Base-by-base conservation (phyloP, 2,888 invertebrate species). In the Aproaerema taeniolella region DNA sequence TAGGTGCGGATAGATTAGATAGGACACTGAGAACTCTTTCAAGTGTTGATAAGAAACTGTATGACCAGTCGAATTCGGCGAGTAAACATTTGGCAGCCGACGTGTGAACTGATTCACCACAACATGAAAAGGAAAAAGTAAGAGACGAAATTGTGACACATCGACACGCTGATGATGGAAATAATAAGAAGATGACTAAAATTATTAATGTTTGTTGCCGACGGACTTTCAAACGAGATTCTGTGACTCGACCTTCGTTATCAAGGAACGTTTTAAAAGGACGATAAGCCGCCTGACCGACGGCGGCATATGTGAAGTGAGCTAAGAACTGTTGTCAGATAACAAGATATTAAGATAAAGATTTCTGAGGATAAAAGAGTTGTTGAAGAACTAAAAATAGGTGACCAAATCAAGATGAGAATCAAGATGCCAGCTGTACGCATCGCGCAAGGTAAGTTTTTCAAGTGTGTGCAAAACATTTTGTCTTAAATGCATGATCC, bases 401-500 rank as follows among this genome's bases (percentile, higher is more conserved):
- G 86, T 85, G 86, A 86, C 78, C 86, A 81, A 81, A 78, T 83
- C 93, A 95, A 92, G 91, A 96, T 96, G 96, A 94, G 96, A 95
- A 96, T 95, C 90, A 96, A 96, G 92, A 96, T 95, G 95, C 96
- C 95, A 88, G 96, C 96, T 87, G 95, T 95, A 89, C 93, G 95
- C 89, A 96, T 96, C 91, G 95, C 95, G 89, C 95, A 96, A 95
- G 96, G 96, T 95, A 89, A 91, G 91, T 81, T 38, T n/a, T 14
- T 20, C 20, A 20, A 20, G n/a, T n/a, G n/a, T n/a, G n/a, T n/a
- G n/a, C n/a, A n/a, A n/a, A n/a, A n/a, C n/a, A n/a, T n/a, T n/a
- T n/a, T 14, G 10, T 32, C n/a, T n/a, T n/a, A n/a, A n/a, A n/a
- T n/a, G n/a, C n/a, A n/a, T n/a, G n/a, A n/a, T n/a, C n/a, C n/a